Evolutionary conservation across 2,113 vertebrate species (phyloP).

Genomic region (Drymodes brunneopygia): DNA sequence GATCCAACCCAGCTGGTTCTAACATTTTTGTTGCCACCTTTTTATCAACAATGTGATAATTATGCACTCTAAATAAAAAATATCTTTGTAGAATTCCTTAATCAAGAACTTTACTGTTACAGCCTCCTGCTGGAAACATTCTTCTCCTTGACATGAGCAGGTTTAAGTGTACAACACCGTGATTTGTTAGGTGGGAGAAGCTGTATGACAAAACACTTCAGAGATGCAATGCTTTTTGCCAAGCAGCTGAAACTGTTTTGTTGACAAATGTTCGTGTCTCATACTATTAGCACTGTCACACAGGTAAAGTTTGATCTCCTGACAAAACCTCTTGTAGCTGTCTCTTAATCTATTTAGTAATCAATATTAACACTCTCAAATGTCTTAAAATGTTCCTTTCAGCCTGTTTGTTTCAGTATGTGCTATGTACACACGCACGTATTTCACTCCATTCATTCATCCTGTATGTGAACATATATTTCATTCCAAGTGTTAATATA

Average conservation of each 20-base stretch:
- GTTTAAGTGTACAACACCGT: conserved; percentile 57
- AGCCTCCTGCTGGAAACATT: conserved; percentile 45
- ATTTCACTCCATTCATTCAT: conserved; percentile 35
- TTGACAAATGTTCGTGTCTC: conserved; percentile 66
- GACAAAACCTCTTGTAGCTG: conserved; percentile 63
- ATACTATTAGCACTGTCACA: conserved; percentile 35
- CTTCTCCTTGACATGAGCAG: conserved; percentile 46
- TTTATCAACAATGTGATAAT: conserved; percentile 15
- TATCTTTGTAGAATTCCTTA: conserved; percentile 29
- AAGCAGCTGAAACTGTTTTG: conserved; percentile 63
- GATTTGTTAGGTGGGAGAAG: conserved; percentile 71
- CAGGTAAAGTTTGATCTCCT: conserved; percentile 64
- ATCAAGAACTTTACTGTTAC: conserved; percentile 19
- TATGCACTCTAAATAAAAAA: conserved; percentile 31
- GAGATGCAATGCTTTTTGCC: conserved; percentile 57
- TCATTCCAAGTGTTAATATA: conserved; percentile 37
- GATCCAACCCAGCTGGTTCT: background rate
- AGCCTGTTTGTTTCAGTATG: conserved; percentile 11
- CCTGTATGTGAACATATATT: conserved; percentile 26
- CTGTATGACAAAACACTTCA: conserved; percentile 60
- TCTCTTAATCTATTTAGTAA: conserved; percentile 72
- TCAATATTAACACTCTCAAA: conserved; percentile 69
- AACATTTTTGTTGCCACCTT: background rate
- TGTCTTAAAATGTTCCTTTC: conserved; percentile 41
- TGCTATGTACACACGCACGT: background rate